Evolutionary conservation across 2,797 vertebrate species (phyloP), one percentile per base, ranked within the genome.

Genomic region (Rhadinocentrus ornatus): DNA sequence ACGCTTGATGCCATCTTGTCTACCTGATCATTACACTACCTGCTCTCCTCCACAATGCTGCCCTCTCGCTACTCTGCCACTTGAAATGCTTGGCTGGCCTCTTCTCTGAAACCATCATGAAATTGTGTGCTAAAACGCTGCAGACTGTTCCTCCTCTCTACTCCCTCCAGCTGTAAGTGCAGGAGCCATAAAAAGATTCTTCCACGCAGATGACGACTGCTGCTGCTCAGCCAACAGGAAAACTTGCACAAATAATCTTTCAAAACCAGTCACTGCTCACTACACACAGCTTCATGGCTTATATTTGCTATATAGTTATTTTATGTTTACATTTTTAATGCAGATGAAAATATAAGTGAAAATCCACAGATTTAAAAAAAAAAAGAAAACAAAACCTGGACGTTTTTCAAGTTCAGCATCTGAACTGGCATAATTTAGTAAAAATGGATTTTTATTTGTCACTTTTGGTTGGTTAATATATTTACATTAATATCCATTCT

Each of bases 1-100:
- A 90, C 69, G 91, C 90, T 90, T 86, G 80, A 92, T 90, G 89
- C 91, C 90, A 90, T 88, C 87, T 90, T 71, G 88, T 89, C 89
- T 86, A 86, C 86, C 88, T 89, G 88, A 90, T 91, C 88, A 90
- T 91, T 87, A 88, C 80, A 64, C 86, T 87, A 88, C 90, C 86
- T 88, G 87, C 84, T 90, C 85, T 88, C 73, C 82, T 90, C 87
- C 34, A 86, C 87, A 88, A 86, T 71, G 70, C 86, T 88, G 86
- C 84, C 87, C 83, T 89, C 89, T 90, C 53, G 54, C 85, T 86
- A 71, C 82, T 84, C 85, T 20, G 52, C 86, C 90, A 93, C 91
- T 93, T 89, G 89, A 93, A 90, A 91, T 86, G 89, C 91, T 88
- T 86, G 84, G 89, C 83, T 89, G 88, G 85, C 89, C 90, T 90